Conservation (phyloP, 2,797 vertebrate species). For the Ataeniobius toweri region DNA sequence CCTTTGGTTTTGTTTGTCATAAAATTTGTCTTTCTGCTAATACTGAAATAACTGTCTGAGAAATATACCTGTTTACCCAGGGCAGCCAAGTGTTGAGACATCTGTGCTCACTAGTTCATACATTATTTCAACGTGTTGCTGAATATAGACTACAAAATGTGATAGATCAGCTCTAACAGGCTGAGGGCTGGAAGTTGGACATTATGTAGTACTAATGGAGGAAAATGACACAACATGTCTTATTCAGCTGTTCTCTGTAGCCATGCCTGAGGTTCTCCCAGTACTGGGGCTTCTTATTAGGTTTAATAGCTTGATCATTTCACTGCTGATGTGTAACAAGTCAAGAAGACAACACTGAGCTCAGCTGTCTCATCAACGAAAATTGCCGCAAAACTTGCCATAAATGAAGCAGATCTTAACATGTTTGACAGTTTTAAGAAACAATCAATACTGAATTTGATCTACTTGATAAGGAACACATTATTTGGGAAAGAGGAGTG, state of each 20-base stretch:
- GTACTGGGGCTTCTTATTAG: slow-evolving; percentile 27
- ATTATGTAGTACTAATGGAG: slow-evolving; percentile 47
- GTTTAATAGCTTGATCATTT: slow-evolving; percentile 50
- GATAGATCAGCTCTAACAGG: slow-evolving; percentile 61
- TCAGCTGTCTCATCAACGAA: slow-evolving; percentile 23
- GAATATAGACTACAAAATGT: slow-evolving; percentile 28
- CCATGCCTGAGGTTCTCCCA: slow-evolving; percentile 39
- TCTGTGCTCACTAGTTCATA: slow-evolving; percentile 60
- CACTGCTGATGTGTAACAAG: slow-evolving; percentile 42
- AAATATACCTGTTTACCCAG: slow-evolving; percentile 65
- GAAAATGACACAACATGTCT: slow-evolving; percentile 54
- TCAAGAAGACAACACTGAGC: slow-evolving; percentile 44
- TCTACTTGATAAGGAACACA: neutral
- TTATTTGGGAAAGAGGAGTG: slow-evolving; percentile 3
- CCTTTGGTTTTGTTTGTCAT: slow-evolving; percentile 71
- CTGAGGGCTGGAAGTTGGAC: slow-evolving; percentile 22
- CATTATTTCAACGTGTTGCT: slow-evolving; percentile 9
- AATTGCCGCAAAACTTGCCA: slow-evolving; percentile 36
- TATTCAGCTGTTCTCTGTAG: slow-evolving; percentile 29
- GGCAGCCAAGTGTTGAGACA: slow-evolving; percentile 56
- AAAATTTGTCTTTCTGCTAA: slow-evolving; percentile 61
- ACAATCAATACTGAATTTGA: neutral
- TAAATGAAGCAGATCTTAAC: slow-evolving; percentile 20
- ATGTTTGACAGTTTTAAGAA: slow-evolving; percentile 2
- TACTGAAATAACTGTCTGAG: slow-evolving; percentile 35